A percentile compares a stretch with the other conserved stretches of the same genome.
These are phyloP conservation scores for Neoarius graeffei DNA, from an alignment of 2,113 vertebrate species.

Conservation along the genomic window DNA sequence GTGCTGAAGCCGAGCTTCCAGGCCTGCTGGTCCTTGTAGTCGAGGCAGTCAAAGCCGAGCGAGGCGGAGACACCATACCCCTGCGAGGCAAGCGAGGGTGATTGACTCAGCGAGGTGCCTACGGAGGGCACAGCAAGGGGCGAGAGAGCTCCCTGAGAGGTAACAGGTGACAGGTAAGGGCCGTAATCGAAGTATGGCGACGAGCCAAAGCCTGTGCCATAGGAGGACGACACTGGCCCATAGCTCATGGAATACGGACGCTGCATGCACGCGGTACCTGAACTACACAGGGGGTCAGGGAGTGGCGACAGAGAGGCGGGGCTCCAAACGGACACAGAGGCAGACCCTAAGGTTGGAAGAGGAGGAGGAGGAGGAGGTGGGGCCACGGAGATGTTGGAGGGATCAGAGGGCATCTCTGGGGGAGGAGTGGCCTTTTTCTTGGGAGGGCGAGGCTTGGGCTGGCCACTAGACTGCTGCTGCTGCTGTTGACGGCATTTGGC, in stretches of 20 bases:
- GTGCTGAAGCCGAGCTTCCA: slow-evolving; percentile 86
- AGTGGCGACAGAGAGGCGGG: slow-evolving; percentile 80
- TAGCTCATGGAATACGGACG: slow-evolving; percentile 80
- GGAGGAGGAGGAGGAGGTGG: slow-evolving; percentile 63
- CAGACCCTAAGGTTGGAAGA: slow-evolving; percentile 65
- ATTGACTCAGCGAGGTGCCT: slow-evolving; percentile 80
- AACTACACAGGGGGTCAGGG: slow-evolving; percentile 77
- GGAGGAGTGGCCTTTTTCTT: slow-evolving; percentile 81
- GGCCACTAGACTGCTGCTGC: slow-evolving; percentile 80
- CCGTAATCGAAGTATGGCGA: slow-evolving; percentile 84
- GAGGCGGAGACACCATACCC: slow-evolving; percentile 75
- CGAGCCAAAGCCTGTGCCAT: slow-evolving; percentile 78
- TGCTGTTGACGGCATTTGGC: slow-evolving; percentile 84
- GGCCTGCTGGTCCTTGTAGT: slow-evolving; percentile 83
- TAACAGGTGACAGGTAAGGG: slow-evolving; percentile 85
- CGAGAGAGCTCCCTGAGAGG: slow-evolving; percentile 79
- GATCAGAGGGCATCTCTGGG: slow-evolving; percentile 70
- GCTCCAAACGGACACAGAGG: slow-evolving; percentile 82
- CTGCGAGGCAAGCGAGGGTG: slow-evolving; percentile 78
- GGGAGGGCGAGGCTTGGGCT: slow-evolving; percentile 79
- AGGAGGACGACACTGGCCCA: slow-evolving; percentile 70
- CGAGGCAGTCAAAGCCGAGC: slow-evolving; percentile 83
- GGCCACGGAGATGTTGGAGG: slow-evolving; percentile 64
- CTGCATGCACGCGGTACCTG: slow-evolving; percentile 75
- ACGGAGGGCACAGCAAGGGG: slow-evolving; percentile 78